Conservation (phyloP, 2,113 vertebrate genomes). For the Plecturocebus donacophilus region DNA sequence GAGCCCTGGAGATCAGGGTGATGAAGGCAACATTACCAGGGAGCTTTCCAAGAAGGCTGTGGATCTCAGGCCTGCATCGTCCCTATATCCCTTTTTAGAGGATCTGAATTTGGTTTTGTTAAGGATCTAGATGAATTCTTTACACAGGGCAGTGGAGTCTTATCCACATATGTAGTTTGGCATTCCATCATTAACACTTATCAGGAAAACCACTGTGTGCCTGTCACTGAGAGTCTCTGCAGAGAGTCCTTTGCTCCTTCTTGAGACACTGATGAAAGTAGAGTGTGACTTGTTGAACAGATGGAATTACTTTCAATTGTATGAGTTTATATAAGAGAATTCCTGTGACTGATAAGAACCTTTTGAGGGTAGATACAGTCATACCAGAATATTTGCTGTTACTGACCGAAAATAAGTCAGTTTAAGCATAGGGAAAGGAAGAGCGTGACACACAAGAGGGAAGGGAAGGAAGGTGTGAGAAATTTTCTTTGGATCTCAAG, state of each 20-base stretch:
- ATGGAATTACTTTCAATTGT: constrained; percentile 10
- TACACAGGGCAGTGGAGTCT: not conserved
- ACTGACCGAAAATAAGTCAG: not conserved
- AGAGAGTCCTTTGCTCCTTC: constrained; percentile 9
- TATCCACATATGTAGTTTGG: not conserved
- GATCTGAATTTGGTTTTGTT: not conserved
- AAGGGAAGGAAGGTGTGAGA: not conserved
- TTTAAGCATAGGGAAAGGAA: not conserved
- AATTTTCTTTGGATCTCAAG: not conserved
- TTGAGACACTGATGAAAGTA: constrained; percentile 15
- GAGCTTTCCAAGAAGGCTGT: not conserved
- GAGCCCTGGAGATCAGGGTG: not conserved
- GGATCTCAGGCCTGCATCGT: not conserved
- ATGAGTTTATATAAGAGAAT: constrained; percentile 31
- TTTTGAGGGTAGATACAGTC: not conserved
- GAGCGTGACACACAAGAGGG: not conserved
- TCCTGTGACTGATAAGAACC: constrained; percentile 40
- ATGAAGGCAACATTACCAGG: not conserved
- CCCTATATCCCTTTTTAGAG: not conserved
- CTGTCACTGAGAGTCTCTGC: constrained; percentile 21
- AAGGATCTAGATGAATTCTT: constrained; percentile 28
- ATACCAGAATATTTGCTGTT: not conserved
- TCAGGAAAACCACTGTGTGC: not conserved
- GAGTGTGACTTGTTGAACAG: not conserved
- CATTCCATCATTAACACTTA: constrained; percentile 14